Evolutionary conservation across 2,888 invertebrate genomes (phyloP).

Genomic region (Scaptomyza tumidula): DNA sequence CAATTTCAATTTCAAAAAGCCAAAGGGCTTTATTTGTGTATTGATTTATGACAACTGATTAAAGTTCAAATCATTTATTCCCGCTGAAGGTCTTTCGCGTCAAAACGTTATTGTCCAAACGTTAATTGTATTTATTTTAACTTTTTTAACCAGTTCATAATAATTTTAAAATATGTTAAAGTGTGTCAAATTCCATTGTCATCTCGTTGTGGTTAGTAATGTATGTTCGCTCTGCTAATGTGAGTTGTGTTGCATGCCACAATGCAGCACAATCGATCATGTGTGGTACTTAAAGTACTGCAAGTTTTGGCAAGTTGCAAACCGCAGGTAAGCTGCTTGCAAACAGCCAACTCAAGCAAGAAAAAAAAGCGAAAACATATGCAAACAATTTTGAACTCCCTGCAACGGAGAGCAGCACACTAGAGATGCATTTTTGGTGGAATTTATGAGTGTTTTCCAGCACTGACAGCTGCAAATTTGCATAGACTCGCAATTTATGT

Average conservation of each 20-base stretch:
- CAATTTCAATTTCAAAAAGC: conserved; percentile 17
- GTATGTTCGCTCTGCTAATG: conserved; percentile 1
- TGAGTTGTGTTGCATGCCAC: conserved; percentile 14
- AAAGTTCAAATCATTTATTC: neutral
- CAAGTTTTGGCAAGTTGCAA: conserved; percentile 18
- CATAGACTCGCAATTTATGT: conserved; percentile 51
- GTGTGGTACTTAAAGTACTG: conserved; percentile 5
- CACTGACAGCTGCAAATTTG: conserved; percentile 39
- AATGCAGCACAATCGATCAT: conserved; percentile 25
- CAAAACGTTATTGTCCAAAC: too few relatives aligned
- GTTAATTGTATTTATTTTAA: too few relatives aligned
- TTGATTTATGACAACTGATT: neutral
- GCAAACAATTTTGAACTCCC: conserved; percentile 8
- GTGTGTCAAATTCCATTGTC: too few relatives aligned
- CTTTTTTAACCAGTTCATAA: too few relatives aligned
- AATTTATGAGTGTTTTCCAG: conserved; percentile 34
- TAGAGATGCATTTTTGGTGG: conserved; percentile 10
- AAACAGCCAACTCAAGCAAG: neutral
- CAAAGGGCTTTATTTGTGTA: neutral
- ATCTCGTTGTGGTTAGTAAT: neutral
- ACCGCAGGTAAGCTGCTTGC: conserved; percentile 17
- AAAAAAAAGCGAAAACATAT: conserved; percentile 7
- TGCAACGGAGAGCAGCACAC: conserved; percentile 8
- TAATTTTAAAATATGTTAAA: too few relatives aligned
- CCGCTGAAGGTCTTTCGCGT: too few relatives aligned